Percentiles rank a stretch among this genome's conserved stretches.
phyloP scores from a whole-genome alignment of 2,797 vertebrate species.

The Pipistrellus nathusii region DNA sequence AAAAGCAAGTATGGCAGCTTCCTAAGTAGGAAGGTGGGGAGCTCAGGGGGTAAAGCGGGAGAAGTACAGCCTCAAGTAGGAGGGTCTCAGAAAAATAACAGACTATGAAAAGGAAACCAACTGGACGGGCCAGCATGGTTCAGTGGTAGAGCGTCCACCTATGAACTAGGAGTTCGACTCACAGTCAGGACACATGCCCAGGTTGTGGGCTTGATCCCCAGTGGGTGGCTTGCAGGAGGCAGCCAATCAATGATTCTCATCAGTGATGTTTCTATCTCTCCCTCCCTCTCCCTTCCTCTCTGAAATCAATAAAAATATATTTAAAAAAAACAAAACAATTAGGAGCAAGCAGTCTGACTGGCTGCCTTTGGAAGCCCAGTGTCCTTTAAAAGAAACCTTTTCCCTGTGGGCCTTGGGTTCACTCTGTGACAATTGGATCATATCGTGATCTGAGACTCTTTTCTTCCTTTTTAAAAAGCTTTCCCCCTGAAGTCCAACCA shows the following conservation, averaged over 20 bases:
- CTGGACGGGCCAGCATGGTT: too few relatives aligned
- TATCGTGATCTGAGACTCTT: background rate
- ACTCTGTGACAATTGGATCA: background rate
- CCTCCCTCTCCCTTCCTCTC: background rate
- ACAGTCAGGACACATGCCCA: background rate
- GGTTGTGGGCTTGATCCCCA: background rate
- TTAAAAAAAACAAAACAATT: background rate
- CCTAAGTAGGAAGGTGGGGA: background rate
- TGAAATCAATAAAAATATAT: background rate
- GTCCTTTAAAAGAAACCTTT: slow-evolving; percentile 26
- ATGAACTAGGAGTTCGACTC: background rate
- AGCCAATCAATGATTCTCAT: background rate
- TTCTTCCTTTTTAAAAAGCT: background rate
- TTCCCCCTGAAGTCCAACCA: background rate
- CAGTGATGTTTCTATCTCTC: background rate
- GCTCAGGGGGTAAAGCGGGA: background rate
- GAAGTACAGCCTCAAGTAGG: background rate
- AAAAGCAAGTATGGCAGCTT: background rate
- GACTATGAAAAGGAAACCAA: slow-evolving; percentile 14
- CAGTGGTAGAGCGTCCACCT: background rate
- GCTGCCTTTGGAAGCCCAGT: slow-evolving; percentile 2
- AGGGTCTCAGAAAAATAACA: slow-evolving; percentile 17
- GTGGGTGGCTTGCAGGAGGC: background rate
- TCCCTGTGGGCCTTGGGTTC: background rate
- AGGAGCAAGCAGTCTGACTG: background rate